These are phyloP conservation scores for Pristionchus fissidentatus DNA, from an alignment of 2,888 invertebrate genomes.

Conservation along the genomic window DNA sequence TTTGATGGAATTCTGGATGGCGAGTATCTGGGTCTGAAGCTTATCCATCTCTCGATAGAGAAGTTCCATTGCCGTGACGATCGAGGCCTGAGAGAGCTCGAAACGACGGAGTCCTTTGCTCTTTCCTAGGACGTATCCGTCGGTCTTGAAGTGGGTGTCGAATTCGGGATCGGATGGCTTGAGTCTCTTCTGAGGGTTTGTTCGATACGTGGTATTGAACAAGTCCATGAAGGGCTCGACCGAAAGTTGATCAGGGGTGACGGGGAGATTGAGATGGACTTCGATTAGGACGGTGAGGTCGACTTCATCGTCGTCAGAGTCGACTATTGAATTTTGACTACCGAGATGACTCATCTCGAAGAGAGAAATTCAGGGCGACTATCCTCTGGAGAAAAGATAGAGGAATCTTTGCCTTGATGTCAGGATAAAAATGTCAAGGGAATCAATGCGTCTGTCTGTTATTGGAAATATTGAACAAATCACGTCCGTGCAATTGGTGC, in stretches of 20 bases:
- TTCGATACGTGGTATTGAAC: neutral
- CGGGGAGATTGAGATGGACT: neutral
- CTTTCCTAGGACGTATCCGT: neutral
- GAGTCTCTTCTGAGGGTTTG: neutral
- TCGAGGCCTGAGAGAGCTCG: neutral
- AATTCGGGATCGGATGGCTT: too few relatives aligned
- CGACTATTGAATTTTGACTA: neutral
- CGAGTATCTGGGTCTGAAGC: neutral
- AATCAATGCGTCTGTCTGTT: too few relatives aligned
- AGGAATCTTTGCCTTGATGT: too few relatives aligned
- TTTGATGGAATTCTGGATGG: neutral
- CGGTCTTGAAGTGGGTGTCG: neutral
- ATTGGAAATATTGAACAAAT: too few relatives aligned
- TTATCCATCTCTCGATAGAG: neutral
- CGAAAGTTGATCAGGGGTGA: neutral
- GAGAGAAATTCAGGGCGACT: neutral
- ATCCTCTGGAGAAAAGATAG: neutral
- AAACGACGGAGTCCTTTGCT: neutral
- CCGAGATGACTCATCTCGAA: neutral
- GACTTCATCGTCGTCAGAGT: neutral
- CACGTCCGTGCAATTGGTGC: too few relatives aligned
- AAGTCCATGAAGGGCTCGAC: neutral
- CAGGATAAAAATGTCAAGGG: too few relatives aligned
- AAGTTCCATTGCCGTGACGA: neutral
- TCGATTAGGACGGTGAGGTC: neutral